phyloP scores from a whole-genome alignment of 2,113 vertebrate genomes.

The Cynopterus brachyotis region DNA sequence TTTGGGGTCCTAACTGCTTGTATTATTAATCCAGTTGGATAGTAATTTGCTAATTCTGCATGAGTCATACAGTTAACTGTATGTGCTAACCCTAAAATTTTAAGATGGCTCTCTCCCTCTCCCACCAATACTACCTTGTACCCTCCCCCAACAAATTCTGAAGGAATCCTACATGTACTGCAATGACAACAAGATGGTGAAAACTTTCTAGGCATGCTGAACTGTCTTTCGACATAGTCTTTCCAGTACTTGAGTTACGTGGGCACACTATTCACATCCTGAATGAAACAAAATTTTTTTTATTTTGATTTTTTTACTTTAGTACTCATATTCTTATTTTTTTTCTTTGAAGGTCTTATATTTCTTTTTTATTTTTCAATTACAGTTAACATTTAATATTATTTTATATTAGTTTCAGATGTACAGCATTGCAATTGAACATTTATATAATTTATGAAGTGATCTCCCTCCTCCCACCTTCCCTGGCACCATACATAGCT shows the following conservation, averaged over 20 bases:
- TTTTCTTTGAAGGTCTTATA: too few relatives aligned
- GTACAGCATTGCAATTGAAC: too few relatives aligned
- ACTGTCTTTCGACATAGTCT: not conserved
- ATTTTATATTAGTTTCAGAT: too few relatives aligned
- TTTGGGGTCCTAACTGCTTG: not conserved
- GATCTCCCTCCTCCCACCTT: too few relatives aligned
- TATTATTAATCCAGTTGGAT: not conserved
- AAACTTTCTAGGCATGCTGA: not conserved
- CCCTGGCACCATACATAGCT: too few relatives aligned
- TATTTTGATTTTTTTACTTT: not conserved
- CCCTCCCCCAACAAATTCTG: not conserved
- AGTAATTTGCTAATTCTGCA: slow-evolving; percentile 14
- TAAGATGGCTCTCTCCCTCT: not conserved
- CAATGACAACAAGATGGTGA: not conserved
- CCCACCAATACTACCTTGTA: not conserved
- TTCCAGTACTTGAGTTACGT: not conserved
- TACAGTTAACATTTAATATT: too few relatives aligned
- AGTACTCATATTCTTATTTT: too few relatives aligned
- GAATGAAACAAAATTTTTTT: not conserved
- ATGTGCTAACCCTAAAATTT: not conserved
- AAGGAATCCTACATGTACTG: not conserved
- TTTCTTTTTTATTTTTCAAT: too few relatives aligned
- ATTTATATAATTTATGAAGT: too few relatives aligned
- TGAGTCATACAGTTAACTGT: not conserved
- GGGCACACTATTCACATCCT: not conserved